Evolutionary conservation across 2,888 invertebrate genomes (phyloP), one percentile per base, ranked within the genome.

Genomic region (Tuta absoluta): DNA sequence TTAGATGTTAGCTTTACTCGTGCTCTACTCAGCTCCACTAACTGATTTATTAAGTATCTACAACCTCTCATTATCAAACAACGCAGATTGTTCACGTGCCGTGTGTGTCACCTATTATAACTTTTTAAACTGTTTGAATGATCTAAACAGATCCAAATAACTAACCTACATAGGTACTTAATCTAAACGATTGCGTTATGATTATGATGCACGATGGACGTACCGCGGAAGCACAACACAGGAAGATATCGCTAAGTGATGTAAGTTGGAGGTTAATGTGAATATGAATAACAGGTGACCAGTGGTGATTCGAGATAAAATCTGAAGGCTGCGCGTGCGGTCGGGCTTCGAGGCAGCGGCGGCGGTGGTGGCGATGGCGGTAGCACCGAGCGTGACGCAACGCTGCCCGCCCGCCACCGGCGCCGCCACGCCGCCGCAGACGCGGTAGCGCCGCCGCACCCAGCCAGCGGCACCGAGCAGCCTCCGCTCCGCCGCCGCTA

Each of bases 241-340:
- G 85, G 86, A 85, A 85, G 79, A 80, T 81, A 82, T 77, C 65
- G 75, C 74, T 80, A 79, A 79, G 76, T 77, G 79, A 76, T 80
- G 71, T 82, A 78, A 76, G 82, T 80, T 85, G 82, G 84, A 87
- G 88, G 86, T 87, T 87, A 87, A 84, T 81, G 81, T 78, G 83
- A 75, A 79, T 77, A 80, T 80, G 77, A 82, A 78, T 80, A 87
- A 80, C 83, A 85, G 82, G 82, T 84, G 81, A 81, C 78, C 72
- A 78, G 75, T 81, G 81, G 75, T 73, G 69, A 74, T 69, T 75
- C 41, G 75, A 84, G 85, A 85, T 86, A 82, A 81, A 80, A 85
- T 85, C 82, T 85, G 87, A 89, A 88, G 89, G 87, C 85, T 85
- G 82, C 75, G 77, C 75, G 75, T 75, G 75, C 68, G 65, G 65